Base-by-base conservation (phyloP, 1,140 invertebrate species). In the Megathymus violae region DNA sequence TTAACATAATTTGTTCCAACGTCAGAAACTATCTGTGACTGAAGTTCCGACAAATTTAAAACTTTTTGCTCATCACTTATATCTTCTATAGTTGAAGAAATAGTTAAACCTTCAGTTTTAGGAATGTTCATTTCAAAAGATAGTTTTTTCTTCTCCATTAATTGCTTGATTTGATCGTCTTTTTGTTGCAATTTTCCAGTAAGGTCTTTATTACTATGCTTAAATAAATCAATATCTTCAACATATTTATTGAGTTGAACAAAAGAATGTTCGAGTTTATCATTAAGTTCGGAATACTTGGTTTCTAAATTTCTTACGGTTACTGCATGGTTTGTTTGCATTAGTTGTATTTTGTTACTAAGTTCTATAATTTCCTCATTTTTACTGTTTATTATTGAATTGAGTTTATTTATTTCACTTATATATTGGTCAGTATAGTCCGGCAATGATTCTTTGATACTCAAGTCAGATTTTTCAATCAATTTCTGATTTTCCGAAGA, bases 81-180 rank as follows among this genome's bases (percentile, higher is more conserved):
- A 44, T 80, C 71, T 71, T 91, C 88, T 36, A 91, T 89, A 31
- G 81, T 88, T 16, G 88, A 91, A 11, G 88, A 89, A 64, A 91
- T 91, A 19, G 85, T 71, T 78, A 91, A 74, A 7, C 88, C 88
- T 71, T 91, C 88, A 27, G 88, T 91, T 81, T 89, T 91, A 9
- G 88, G 88, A 67, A 91, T 89, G 62, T 77, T 88, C 82, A 91
- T 91, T 82, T 91, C 85, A 65, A 91, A 89, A 34, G 79, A 69
- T 15, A 91, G 63, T 64, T 79, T 84, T 41, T 85, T 84, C 27
- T 80, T 86, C 47, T 89, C 86, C 22, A 69, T 78, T 15, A 91
- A 69, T 31, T 87, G 79, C 67, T 86, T 83, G n/a, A 91, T 78
- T 67, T 85, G 73, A 41, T 87, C 78, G 59, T 89, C 85, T 69